These are phyloP conservation scores for Lutraria rhynchaena DNA, from an alignment of 1,140 invertebrate genomes.

Conservation along the genomic window DNA sequence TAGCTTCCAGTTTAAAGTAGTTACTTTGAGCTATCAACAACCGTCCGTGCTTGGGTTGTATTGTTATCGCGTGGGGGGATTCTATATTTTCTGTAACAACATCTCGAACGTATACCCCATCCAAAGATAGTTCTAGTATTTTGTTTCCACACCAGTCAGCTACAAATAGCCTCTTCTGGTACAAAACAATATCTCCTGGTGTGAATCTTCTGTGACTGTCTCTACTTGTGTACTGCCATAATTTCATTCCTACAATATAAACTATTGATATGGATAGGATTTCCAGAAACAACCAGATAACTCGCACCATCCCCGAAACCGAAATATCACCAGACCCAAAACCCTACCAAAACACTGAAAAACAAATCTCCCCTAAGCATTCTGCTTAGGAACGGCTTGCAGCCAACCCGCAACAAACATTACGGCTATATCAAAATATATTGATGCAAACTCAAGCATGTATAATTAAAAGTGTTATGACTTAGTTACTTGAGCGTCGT, in stretches of 20 bases:
- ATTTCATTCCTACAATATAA: conserved; percentile 15
- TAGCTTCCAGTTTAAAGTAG: conserved; percentile 44
- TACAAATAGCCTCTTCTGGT: conserved; percentile 39
- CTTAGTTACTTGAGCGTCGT: too few relatives aligned
- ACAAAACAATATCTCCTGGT: conserved; percentile 1
- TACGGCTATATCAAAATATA: too few relatives aligned
- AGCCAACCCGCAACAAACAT: too few relatives aligned
- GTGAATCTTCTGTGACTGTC: conserved; percentile 19
- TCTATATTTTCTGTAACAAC: conserved; percentile 41
- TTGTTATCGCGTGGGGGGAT: conserved; percentile 32
- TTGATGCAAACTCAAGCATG: too few relatives aligned
- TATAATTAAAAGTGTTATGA: too few relatives aligned
- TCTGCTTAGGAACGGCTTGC: too few relatives aligned
- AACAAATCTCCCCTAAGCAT: too few relatives aligned
- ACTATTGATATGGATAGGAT: too few relatives aligned
- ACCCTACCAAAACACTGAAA: too few relatives aligned
- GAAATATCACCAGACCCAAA: not conserved
- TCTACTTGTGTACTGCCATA: conserved; percentile 26
- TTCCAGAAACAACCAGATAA: too few relatives aligned
- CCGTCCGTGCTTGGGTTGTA: conserved; percentile 4
- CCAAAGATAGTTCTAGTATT: conserved; percentile 30
- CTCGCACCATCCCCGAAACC: not conserved
- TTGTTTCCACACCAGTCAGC: conserved; percentile 34
- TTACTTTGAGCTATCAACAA: conserved; percentile 37
- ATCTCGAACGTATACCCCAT: conserved; percentile 43